These are phyloP conservation scores for Erannis defoliaria DNA, from an alignment of 2,888 invertebrate species.

Conservation along the genomic window DNA sequence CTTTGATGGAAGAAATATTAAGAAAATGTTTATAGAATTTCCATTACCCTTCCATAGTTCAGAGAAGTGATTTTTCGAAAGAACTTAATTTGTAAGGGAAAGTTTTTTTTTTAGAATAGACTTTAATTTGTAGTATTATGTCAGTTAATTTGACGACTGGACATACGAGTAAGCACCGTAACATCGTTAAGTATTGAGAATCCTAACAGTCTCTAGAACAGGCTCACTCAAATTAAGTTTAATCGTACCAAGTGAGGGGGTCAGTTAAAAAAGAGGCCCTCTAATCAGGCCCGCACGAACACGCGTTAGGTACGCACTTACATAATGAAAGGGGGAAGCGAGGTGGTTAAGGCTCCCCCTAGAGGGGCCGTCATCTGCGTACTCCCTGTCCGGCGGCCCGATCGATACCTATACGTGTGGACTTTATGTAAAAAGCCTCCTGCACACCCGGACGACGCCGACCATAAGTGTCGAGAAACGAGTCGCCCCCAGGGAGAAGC, in stretches of 20 bases:
- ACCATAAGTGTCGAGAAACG: constrained; percentile 86
- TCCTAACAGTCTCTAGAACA: constrained; percentile 72
- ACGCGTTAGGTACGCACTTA: constrained; percentile 86
- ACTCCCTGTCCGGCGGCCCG: constrained; percentile 85
- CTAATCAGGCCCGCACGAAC: constrained; percentile 85
- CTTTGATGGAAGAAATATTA: constrained; percentile 40
- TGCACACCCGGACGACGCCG: constrained; percentile 84
- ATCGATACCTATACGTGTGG: constrained; percentile 86
- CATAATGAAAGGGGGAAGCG: constrained; percentile 85
- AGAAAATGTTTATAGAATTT: constrained; percentile 39
- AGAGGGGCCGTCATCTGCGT: constrained; percentile 83
- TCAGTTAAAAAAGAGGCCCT: constrained; percentile 85
- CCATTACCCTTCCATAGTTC: constrained; percentile 22
- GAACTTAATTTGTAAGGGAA: constrained; percentile 9
- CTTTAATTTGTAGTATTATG: not conserved
- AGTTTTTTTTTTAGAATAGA: not conserved
- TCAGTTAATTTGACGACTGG: not conserved
- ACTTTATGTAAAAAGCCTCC: constrained; percentile 87
- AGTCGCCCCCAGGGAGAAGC: constrained; percentile 84
- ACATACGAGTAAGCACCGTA: not conserved
- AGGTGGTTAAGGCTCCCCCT: constrained; percentile 62
- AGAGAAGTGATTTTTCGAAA: constrained; percentile 15
- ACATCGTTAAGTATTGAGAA: constrained; percentile 55
- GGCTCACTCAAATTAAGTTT: constrained; percentile 83
- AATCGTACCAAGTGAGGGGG: constrained; percentile 83